Base-by-base conservation (phyloP, 2,888 invertebrate species). In the Lingula anatina region DNA sequence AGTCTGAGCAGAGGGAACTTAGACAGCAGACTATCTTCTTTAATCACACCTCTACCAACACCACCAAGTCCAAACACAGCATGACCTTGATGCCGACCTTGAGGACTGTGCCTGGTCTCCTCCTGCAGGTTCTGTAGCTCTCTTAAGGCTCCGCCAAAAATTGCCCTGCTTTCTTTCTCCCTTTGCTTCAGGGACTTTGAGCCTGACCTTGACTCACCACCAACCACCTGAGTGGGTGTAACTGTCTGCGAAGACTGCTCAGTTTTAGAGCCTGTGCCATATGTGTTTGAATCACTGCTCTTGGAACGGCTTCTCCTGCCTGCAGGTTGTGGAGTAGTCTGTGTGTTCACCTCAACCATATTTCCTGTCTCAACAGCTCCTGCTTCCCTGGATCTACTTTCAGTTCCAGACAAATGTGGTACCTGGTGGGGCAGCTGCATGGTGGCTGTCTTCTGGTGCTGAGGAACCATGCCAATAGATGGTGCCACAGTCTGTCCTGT, bases 71-170 rank as follows among this genome's bases (percentile, higher is more conserved):
- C 35, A 12, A 12, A 15, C n/a, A 31, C 35, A 31, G 9, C 9
- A 12, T 31, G 35, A 15, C n/a, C n/a, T n/a, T 31, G 35, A 9
- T 12, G 35, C 9, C n/a, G 9, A 15, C n/a, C 35, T 12, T 31
- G 9, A 12, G 35, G 35, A 31, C 9, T n/a, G 15, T 31, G 35
- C 35, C 9, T n/a, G 9, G 35, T 9, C 9, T n/a, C n/a, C 38
- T 50, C 26, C 45, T 66, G 63, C 20, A 68, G 56, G 47, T 65
- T 61, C 28, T 60, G 57, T 46, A 68, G 40, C 48, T 68, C 68
- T 44, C 51, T 50, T 23, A 68, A 45, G 7, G 59, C 59, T 27
- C 57, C 60, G 42, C 60, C 53, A 26, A 61, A 43, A 36, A 47
- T 50, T n/a, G 44, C 21, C 18, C 38, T 48, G 46, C 54, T 60